Base-by-base conservation (phyloP, 2,113 vertebrate species). In the Dermatemys mawii region DNA sequence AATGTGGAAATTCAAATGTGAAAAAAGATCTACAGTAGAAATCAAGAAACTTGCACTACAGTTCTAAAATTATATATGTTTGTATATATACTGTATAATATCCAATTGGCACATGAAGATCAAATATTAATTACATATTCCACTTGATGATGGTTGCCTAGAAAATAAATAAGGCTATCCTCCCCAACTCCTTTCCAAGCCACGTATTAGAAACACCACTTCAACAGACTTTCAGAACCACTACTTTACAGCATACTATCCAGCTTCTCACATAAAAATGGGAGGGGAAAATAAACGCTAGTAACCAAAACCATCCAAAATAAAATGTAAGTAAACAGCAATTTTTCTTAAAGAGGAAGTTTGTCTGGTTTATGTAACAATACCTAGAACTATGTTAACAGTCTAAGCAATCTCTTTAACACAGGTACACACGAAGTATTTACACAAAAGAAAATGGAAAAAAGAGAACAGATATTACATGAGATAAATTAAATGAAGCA, bases 401-500 rank as follows among this genome's bases (percentile, higher is more conserved):
- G 83, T 41, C 85, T 97, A 97, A 96, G 96, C 75, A 87, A 95
- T 94, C 38, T 97, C 95, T 96, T 93, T 83, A 90, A 95, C 92
- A 96, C 88, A 87, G 57, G 46, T 84, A 96, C 76, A 91, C 97
- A 98, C 92, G 93, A 95, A 97, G 91, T 96, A 97, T 91, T 97
- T 97, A 97, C 97, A 97, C 92, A 90, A 94, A 97, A 97, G 91
- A 49, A 97, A 96, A 95, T 70, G 84, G 88, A 93, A 94, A 7
- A 96, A 94, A 97, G 98, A 95, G 93, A 92, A 97, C 96, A 97
- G 83, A 96, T 94, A 97, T 83, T 92, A 55, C 97, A 98, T 97
- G 98, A 97, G 91, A 93, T 95, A 98, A 97, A 97, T 96, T 94
- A 97, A 95, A 97, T 98, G 98, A 98, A 67, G 97, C 98, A 98